phyloP scores from a whole-genome alignment of 2,888 invertebrate species.

The Stegana nigrithorax region DNA sequence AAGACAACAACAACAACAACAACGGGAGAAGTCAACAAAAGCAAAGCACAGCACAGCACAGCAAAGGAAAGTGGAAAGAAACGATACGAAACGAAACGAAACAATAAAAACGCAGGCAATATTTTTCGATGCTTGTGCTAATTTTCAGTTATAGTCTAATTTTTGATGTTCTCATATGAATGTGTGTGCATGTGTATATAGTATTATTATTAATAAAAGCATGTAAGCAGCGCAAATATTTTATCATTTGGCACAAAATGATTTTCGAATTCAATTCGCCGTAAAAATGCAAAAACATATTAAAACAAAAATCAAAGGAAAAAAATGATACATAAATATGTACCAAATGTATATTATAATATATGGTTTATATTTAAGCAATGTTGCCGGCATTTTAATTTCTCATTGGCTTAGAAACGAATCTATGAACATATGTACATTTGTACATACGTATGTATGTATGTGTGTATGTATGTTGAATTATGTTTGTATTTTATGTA shows the following conservation, averaged over 20 bases:
- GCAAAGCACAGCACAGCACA: too few relatives aligned
- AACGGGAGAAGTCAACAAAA: conserved; percentile 20
- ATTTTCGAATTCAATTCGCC: conserved; percentile 24
- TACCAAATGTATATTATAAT: too few relatives aligned
- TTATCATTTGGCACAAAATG: conserved; percentile 20
- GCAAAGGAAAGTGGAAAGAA: too few relatives aligned
- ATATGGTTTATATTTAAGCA: too few relatives aligned
- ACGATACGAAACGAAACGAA: conserved; percentile 11
- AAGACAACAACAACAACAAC: not conserved
- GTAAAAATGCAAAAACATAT: conserved; percentile 19
- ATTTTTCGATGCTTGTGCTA: conserved; percentile 13
- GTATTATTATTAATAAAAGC: not conserved
- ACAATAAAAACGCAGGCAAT: conserved; percentile 16
- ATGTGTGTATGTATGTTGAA: too few relatives aligned
- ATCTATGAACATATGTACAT: too few relatives aligned
- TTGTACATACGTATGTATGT: too few relatives aligned
- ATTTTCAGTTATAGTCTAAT: conserved; percentile 10
- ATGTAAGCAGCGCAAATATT: conserved; percentile 5
- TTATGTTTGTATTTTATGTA: too few relatives aligned
- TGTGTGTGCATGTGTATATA: not conserved
- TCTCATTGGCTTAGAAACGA: too few relatives aligned
- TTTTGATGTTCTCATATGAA: conserved; percentile 8
- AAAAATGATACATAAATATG: too few relatives aligned
- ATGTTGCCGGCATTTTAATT: too few relatives aligned
- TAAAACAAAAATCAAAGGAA: conserved; percentile 15